Evolutionary conservation across 2,888 invertebrate genomes (phyloP).

Genomic region (Ellobium chinense): DNA sequence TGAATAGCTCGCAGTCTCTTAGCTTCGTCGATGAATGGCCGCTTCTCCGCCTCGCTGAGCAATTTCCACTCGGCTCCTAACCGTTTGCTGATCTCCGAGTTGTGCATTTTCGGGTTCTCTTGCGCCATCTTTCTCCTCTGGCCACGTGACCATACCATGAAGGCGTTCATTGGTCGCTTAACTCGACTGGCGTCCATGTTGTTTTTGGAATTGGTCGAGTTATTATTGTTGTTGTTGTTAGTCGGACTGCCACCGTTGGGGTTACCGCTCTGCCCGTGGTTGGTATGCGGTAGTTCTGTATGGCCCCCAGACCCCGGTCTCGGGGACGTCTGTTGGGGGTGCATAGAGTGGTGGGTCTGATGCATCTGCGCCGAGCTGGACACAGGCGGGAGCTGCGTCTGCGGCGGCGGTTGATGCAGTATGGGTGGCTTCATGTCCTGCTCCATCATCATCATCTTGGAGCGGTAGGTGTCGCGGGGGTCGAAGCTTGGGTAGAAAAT

Average conservation of each 20-base stretch:
- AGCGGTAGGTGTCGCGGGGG: slow-evolving; percentile 44
- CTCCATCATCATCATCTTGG: slow-evolving; percentile 51
- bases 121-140: slow-evolving; percentile 99
- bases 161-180: slow-evolving; percentile 99
- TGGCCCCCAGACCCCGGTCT: slow-evolving; percentile 40
- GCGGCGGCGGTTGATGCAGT: slow-evolving; percentile 41
- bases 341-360: slow-evolving; percentile 44
- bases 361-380: slow-evolving; percentile 30
- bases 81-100: slow-evolving; percentile 97
- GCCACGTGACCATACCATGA: slow-evolving; percentile 97
- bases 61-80: slow-evolving; percentile 99
- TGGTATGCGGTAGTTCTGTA: slow-evolving; percentile 47
- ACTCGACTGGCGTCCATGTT: slow-evolving; percentile 84
- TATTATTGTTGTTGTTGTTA: slow-evolving; percentile 44
- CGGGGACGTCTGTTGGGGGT: slow-evolving; percentile 35
- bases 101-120: slow-evolving; percentile 99
- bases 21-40: slow-evolving; percentile 99
- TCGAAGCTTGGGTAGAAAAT: slow-evolving; percentile 50
- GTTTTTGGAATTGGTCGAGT: slow-evolving; percentile 45
- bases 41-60: slow-evolving; percentile 94
- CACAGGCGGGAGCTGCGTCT: slow-evolving; percentile 41
- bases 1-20: slow-evolving; percentile 97
- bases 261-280: slow-evolving; percentile 30
- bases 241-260: slow-evolving; percentile 73
- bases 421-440: slow-evolving; percentile 50